A percentile compares a stretch with the other conserved stretches of the same genome.
phyloP scores from a whole-genome alignment of 1,140 invertebrate species.

The Lordiphosa stackelbergi region DNA sequence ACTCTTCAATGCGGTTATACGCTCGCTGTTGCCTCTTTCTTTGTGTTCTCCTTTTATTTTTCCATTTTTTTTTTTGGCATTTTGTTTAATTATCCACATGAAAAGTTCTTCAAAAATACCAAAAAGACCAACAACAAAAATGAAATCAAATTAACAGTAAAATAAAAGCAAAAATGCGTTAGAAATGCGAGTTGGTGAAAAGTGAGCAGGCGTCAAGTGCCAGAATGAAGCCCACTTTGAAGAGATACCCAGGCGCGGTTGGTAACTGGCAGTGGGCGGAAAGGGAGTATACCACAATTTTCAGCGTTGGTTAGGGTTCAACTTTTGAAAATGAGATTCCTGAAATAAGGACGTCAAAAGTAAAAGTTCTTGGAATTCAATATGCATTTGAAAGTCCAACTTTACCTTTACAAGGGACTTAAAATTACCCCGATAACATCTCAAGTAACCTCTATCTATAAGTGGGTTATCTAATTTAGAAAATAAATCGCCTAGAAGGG shows the following conservation, averaged over 20 bases:
- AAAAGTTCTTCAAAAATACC: constrained; percentile 61
- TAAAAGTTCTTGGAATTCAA: no score
- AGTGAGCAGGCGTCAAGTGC: constrained; percentile 36
- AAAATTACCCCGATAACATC: no score
- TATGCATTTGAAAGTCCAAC: no score
- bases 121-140: constrained; percentile 36
- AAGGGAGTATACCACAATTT: no score
- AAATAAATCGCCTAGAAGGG: neutral
- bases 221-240: constrained; percentile 60
- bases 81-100: constrained; percentile 73
- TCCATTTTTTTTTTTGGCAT: constrained; percentile 53
- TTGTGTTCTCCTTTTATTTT: constrained; percentile 7
- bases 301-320: no score
- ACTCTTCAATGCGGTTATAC: constrained; percentile 27
- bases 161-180: constrained; percentile 68
- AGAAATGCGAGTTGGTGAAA: constrained; percentile 40
- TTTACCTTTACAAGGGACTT: no score
- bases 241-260: constrained; percentile 19
- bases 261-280: no score
- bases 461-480: no score
- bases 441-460: no score
- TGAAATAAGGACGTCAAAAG: no score
- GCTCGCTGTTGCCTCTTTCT: constrained; percentile 17
- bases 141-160: constrained; percentile 65
- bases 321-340: no score